Conservation (phyloP, 2,113 vertebrate genomes). For the Oriolus oriolus region DNA sequence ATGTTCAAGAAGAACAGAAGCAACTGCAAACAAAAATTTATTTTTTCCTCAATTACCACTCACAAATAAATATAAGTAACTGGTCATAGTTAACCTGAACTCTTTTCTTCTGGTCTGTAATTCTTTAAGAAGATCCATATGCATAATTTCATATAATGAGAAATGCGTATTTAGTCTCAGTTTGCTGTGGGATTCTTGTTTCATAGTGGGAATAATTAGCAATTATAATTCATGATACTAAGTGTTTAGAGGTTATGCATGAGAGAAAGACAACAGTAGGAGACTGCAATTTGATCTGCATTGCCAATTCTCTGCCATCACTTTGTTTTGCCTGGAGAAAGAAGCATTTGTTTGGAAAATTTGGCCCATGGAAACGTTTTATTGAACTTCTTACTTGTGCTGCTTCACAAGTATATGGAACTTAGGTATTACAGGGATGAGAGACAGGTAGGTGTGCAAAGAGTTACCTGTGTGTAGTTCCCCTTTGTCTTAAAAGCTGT, state of each 20-base stretch:
- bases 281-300: neutral
- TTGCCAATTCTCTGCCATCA: neutral
- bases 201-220: neutral
- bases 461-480: neutral
- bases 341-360: neutral
- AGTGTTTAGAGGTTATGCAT: neutral
- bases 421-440: neutral
- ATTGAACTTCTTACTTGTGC: neutral
- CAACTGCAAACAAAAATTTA: neutral
- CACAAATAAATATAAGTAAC: neutral
- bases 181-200: neutral
- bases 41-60: neutral
- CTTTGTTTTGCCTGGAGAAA: neutral
- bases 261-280: neutral
- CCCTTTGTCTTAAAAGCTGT: neutral
- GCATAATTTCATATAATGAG: neutral
- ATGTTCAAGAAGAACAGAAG: neutral
- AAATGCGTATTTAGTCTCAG: neutral
- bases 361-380: neutral
- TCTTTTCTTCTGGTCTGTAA: neutral
- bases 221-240: neutral
- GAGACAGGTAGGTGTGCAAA: neutral
- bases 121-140: neutral
- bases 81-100: neutral
- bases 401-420: neutral